Base-by-base conservation (phyloP, 1,140 invertebrate genomes). In the Leucophenga varia region DNA sequence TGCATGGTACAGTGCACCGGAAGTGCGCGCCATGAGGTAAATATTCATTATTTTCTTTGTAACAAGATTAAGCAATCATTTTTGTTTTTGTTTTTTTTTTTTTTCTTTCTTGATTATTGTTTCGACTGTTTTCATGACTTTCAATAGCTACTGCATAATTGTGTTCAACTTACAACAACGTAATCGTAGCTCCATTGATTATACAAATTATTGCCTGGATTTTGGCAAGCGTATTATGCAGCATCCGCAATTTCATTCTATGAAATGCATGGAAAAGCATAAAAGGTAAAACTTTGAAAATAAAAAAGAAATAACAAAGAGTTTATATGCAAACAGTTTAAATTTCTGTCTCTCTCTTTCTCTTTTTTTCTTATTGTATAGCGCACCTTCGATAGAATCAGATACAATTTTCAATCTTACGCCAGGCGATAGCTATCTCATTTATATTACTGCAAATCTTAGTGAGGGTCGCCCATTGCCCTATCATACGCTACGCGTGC, bases 151-250 rank as follows among this genome's bases (percentile, higher is more conserved):
- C 51, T 74, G 71, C 52, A 67, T 74, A 10, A 70, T 74, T 32
- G 71, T 74, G n/a, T 69, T 74, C 35, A 72, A 59, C 45, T 49
- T 74, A 46, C 71, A 71, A 17, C 64, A 67, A 13, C 59, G 61
- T n/a, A 63, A 65, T 44, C 63, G 64, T 12, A 74, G 71, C 37
- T 55, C 56, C 13, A 57, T 64, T 14, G 71, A 74, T 13, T 54
- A 63, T 37, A 70, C 71, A 34, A 72, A 74, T 35, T 74, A 74
- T 37, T 74, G 71, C 45, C 64, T 74, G 64, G 71, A 74, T 41
- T 74, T 74, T 48, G 58, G 52, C 21, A 45, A 58, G 39, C 47
- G 58, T n/a, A 49, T 73, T 31, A 55, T 39, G 39, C 51, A 64
- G 16, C 64, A 72, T 47, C 55, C 54, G 36, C 63, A 67, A 35